phyloP scores from a whole-genome alignment of 2,888 invertebrate species.

The Drosophila lacicola region DNA sequence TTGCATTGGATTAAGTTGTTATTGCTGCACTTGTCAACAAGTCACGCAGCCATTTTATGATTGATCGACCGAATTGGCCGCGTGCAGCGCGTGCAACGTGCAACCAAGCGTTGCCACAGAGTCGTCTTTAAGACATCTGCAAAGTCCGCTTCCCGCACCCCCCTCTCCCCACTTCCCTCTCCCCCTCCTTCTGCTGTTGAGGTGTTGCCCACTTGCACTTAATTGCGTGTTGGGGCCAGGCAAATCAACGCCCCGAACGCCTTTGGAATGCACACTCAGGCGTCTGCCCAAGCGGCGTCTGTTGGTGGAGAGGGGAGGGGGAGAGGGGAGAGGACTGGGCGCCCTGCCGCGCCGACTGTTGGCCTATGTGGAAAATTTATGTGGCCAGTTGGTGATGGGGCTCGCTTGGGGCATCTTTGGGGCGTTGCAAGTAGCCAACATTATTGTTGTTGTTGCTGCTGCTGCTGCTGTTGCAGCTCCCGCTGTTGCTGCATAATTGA shows the following conservation, averaged over 20 bases:
- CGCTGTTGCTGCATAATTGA: constrained; percentile 79
- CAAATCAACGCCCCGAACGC: constrained; percentile 70
- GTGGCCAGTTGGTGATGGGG: constrained; percentile 67
- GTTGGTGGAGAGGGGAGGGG: not conserved
- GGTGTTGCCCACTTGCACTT: constrained; percentile 75
- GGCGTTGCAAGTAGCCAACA: constrained; percentile 54
- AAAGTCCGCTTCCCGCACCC: not conserved
- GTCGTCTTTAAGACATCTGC: not conserved
- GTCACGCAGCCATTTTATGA: constrained; percentile 57
- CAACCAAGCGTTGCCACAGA: constrained; percentile 4
- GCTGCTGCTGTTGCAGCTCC: constrained; percentile 57
- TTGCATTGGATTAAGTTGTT: constrained; percentile 39
- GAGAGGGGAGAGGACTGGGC: constrained; percentile 20
- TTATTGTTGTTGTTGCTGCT: constrained; percentile 36
- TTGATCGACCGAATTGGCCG: constrained; percentile 61
- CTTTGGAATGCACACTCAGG: constrained; percentile 28
- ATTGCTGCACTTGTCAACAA: constrained; percentile 60
- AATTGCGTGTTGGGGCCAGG: constrained; percentile 72
- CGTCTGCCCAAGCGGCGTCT: not conserved
- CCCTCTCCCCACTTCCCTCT: constrained; percentile 8
- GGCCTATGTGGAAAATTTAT: constrained; percentile 72
- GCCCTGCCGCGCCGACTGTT: constrained; percentile 53
- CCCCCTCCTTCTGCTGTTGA: constrained; percentile 32
- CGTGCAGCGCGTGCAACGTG: constrained; percentile 32
- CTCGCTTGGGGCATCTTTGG: constrained; percentile 53